phyloP scores from a whole-genome alignment of 1,140 invertebrate species.

The Brachionus koreanus region DNA sequence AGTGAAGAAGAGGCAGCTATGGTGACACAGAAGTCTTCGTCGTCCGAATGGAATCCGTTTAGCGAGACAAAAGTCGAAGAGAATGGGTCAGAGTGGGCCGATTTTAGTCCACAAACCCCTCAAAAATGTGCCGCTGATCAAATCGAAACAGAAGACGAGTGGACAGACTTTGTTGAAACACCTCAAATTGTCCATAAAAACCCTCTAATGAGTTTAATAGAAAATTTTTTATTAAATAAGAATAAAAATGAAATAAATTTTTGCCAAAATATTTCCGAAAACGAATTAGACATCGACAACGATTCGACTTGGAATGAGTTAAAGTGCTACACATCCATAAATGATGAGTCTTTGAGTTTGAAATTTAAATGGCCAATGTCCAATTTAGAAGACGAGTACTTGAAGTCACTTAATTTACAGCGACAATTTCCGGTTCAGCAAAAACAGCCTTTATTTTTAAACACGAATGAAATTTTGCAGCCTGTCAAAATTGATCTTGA shows the following conservation, averaged over 20 bases:
- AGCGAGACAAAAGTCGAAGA: not conserved
- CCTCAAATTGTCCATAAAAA: not conserved
- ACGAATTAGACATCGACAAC: not conserved
- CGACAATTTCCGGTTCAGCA: not conserved
- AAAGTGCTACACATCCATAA: not conserved
- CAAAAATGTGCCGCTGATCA: not conserved
- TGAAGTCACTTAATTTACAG: conserved; percentile 5
- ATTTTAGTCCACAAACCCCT: not conserved
- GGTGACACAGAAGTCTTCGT: not conserved
- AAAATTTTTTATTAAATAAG: not conserved
- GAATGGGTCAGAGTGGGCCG: not conserved
- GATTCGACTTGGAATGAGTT: conserved; percentile 14
- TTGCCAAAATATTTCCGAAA: not conserved
- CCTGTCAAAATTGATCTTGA: not conserved
- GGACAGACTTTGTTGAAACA: conserved; percentile 30
- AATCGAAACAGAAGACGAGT: not conserved
- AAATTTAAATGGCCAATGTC: conserved; percentile 16
- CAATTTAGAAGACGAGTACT: conserved; percentile 20
- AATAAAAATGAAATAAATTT: conserved; percentile 1
- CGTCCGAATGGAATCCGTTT: conserved; percentile 2
- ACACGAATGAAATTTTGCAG: not conserved
- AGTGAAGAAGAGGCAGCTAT: not conserved
- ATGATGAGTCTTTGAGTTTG: conserved; percentile 19
- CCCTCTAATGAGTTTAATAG: not conserved
- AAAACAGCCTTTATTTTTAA: not conserved